phyloP scores from a whole-genome alignment of 1,140 invertebrate species.

The Caenorhabditis elegans region DNA sequence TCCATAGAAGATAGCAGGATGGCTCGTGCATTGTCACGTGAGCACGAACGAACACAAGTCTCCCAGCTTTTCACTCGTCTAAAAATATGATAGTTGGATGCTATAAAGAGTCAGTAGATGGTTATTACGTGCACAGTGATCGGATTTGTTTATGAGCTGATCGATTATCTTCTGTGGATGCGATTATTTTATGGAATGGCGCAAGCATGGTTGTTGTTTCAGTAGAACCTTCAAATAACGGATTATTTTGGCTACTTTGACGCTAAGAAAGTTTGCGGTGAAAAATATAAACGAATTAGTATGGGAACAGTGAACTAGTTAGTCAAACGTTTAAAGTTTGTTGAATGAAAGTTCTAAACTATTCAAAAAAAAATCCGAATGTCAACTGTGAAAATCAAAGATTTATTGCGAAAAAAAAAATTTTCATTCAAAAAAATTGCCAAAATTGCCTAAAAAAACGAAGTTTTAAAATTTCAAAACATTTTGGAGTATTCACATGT shows the following conservation, averaged over 20 bases:
- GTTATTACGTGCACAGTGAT: neutral
- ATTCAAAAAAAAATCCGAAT: neutral
- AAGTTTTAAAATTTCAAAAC: neutral
- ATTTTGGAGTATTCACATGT: neutral
- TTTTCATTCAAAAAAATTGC: neutral
- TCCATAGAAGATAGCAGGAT: conserved; percentile 7
- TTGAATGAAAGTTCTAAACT: too few species aligned
- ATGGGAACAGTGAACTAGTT: too few species aligned
- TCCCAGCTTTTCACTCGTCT: conserved; percentile 15
- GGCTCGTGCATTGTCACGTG: neutral
- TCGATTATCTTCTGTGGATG: conserved; percentile 7
- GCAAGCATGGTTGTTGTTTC: conserved; percentile 16
- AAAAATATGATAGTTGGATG: neutral
- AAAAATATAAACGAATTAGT: too few species aligned
- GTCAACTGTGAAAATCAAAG: too few species aligned
- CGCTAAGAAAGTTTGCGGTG: too few species aligned
- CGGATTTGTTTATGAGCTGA: conserved; percentile 21
- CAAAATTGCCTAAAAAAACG: too few species aligned
- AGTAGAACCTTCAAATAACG: neutral
- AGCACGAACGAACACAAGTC: conserved; percentile 7
- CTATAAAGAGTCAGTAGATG: too few species aligned
- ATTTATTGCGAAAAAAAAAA: too few species aligned
- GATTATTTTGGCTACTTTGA: too few species aligned
- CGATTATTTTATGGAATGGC: neutral
- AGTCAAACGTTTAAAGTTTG: too few species aligned